phyloP scores from a whole-genome alignment of 2,888 invertebrate species.

The Mythimna lalbum region DNA sequence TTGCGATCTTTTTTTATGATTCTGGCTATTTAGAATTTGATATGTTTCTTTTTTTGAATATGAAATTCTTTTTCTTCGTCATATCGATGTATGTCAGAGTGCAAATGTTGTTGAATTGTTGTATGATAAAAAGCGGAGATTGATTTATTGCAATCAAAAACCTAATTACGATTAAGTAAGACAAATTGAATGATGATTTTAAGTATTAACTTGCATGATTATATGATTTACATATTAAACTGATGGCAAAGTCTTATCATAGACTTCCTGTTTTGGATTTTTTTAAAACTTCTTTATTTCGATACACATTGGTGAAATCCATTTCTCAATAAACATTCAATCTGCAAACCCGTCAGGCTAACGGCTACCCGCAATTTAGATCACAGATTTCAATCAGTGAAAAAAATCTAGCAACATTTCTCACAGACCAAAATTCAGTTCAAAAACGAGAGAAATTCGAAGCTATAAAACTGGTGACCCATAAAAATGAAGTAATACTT shows the following conservation, averaged over 20 bases:
- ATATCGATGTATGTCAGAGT: too few species aligned
- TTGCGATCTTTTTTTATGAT: neutral
- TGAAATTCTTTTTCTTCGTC: too few species aligned
- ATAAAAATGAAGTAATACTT: slow-evolving; percentile 44
- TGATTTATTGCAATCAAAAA: too few species aligned
- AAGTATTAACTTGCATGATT: too few species aligned
- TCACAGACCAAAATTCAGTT: slow-evolving; percentile 17
- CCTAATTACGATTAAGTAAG: too few species aligned
- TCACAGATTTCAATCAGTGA: slow-evolving; percentile 55
- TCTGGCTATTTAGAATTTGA: neutral
- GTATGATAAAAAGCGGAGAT: too few species aligned
- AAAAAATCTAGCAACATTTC: slow-evolving; percentile 30
- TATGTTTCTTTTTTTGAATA: too few species aligned
- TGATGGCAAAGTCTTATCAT: too few species aligned
- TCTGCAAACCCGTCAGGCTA: slow-evolving; percentile 31
- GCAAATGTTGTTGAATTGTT: too few species aligned
- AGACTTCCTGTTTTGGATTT: too few species aligned
- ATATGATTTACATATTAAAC: too few species aligned
- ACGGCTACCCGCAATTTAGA: slow-evolving; percentile 41
- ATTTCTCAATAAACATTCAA: slow-evolving; percentile 20
- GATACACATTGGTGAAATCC: slow-evolving; percentile 18
- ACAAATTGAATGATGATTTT: too few species aligned
- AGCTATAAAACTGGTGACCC: slow-evolving; percentile 33
- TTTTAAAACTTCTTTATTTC: neutral
- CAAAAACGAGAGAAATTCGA: slow-evolving; percentile 25